Evolutionary conservation across 1,140 invertebrate species (phyloP).

Genomic region (Apocrypta bakeri): DNA sequence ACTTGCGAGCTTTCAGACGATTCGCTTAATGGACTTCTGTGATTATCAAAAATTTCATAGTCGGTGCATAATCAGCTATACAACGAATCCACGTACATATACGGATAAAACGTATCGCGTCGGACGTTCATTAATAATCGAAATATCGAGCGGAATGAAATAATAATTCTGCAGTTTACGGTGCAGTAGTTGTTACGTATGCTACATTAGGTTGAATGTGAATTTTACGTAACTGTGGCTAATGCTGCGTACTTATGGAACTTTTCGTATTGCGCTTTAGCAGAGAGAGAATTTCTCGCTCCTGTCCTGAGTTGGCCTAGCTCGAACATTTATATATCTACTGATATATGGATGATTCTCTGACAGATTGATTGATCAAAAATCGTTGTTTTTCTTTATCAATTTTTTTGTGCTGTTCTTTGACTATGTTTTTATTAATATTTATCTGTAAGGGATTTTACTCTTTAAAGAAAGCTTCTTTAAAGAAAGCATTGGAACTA

Average conservation of each 20-base stretch:
- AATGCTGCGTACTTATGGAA: neutral
- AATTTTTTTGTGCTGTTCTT: too few relatives aligned
- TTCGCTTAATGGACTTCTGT: slow-evolving; percentile 37
- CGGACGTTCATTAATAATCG: too few relatives aligned
- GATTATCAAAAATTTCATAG: slow-evolving; percentile 36
- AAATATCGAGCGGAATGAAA: neutral
- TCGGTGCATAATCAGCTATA: neutral
- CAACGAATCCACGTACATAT: too few relatives aligned
- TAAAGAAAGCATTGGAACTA: too few relatives aligned
- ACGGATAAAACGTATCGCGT: too few relatives aligned
- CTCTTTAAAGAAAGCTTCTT: too few relatives aligned
- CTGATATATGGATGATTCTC: too few relatives aligned
- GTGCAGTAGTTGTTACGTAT: neutral
- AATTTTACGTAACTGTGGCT: neutral
- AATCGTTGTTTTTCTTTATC: too few relatives aligned
- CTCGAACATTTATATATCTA: neutral
- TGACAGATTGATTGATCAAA: too few relatives aligned
- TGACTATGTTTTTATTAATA: too few relatives aligned
- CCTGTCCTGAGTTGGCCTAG: neutral
- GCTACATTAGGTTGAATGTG: neutral
- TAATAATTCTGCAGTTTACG: neutral
- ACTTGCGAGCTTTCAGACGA: slow-evolving; percentile 35
- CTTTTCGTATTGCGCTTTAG: neutral
- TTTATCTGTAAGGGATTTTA: too few relatives aligned
- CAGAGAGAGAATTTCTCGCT: neutral